Base-by-base conservation (phyloP, 2,797 vertebrate genomes). In the Fistularia tabacaria region DNA sequence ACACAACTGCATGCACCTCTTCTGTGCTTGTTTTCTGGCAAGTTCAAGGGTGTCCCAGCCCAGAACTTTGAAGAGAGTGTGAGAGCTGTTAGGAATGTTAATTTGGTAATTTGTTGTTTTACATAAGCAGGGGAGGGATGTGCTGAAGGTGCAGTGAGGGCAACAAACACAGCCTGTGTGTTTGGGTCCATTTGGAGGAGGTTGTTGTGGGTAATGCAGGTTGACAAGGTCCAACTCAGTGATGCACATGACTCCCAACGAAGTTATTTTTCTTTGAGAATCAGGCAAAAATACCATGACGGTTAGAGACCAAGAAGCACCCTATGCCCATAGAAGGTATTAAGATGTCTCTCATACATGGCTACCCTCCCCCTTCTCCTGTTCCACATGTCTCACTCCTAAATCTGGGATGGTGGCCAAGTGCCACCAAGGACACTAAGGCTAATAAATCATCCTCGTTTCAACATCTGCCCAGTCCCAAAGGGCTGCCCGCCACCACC, bases 371-470 rank as follows among this genome's bases (percentile, higher is more conserved):
- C 78, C 37, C 62, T 41, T 68, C 81, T 64, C 74, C 71, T 84
- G 75, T 85, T 73, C 59, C 69, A 64, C 62, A 84, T 47, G 81
- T 85, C 79, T 62, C 69, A 68, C 66, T 74, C 85, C 76, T 73
- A 82, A 87, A 78, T 93, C 93, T 95, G 94, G 94, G 94, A 94
- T 90, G 90, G 89, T 88, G 79, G 93, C 94, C 94, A 96, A 94
- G 89, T 92, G 93, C 93, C 95, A 95, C 90, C 57, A 78, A 93
- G 92, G 94, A 94, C 92, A 92, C 90, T 68, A 74, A 78, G 85
- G 91, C 90, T 92, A 90, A 94, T 96, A 95, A 95, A 97, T 98
- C 93, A 95, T 93, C 90, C 90, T 91, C 81, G 70, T 91, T 89
- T 92, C 93, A 92, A 92, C 94, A 94, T 95, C 92, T 94, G 94